These are phyloP conservation scores for Gastracanthus pulcherrimus DNA, from an alignment of 2,888 invertebrate species.

Conservation along the genomic window DNA sequence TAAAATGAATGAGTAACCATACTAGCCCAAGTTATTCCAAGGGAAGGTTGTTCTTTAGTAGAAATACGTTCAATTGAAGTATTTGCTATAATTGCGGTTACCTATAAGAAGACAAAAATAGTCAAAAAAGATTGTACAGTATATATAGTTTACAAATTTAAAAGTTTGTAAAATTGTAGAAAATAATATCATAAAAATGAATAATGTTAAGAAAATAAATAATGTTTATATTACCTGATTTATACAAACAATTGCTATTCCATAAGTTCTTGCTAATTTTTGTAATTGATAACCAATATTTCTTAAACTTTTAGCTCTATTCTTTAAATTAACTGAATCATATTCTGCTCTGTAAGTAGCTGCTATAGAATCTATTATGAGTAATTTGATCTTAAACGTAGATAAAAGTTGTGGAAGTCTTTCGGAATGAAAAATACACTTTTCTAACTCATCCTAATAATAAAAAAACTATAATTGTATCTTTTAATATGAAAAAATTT, in stretches of 20 bases:
- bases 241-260: slow-evolving; percentile 83
- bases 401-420: slow-evolving; percentile 80
- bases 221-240: slow-evolving; percentile 82
- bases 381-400: slow-evolving; percentile 80
- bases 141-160: background rate
- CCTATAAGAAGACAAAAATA: slow-evolving; percentile 58
- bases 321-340: slow-evolving; percentile 77
- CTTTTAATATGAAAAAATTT: slow-evolving; percentile 16
- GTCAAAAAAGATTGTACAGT: background rate
- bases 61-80: slow-evolving; percentile 53
- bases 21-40: slow-evolving; percentile 72
- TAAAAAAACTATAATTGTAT: slow-evolving; percentile 44
- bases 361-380: slow-evolving; percentile 87
- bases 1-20: slow-evolving; percentile 71
- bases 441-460: slow-evolving; percentile 79
- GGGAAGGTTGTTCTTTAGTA: slow-evolving; percentile 66
- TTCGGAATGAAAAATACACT: slow-evolving; percentile 77
- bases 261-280: slow-evolving; percentile 79
- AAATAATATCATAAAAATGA: background rate
- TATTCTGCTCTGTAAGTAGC: slow-evolving; percentile 83
- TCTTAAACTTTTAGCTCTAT: slow-evolving; percentile 81
- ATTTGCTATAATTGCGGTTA: slow-evolving; percentile 64
- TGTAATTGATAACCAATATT: slow-evolving; percentile 80
- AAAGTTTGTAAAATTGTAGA: slow-evolving; percentile 12
- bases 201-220: background rate